These are phyloP conservation scores for Scelioninae gen. 1 DNA, from an alignment of 2,888 invertebrate genomes.

Conservation along the genomic window DNA sequence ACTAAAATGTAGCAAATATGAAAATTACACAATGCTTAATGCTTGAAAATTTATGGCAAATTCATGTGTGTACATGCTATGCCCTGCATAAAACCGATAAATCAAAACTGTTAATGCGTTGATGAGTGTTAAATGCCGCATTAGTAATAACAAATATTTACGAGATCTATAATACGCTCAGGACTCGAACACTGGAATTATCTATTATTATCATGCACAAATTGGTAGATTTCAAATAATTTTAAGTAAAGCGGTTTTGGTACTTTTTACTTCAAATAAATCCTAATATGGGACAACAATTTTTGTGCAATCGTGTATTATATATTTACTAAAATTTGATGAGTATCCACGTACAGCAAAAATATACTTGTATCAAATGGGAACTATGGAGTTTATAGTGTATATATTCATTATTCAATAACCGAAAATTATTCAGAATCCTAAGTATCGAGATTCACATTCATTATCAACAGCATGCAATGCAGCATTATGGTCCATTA, in stretches of 20 bases:
- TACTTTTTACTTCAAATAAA: too few relatives aligned
- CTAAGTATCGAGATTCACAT: constrained; percentile 50
- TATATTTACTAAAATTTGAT: not conserved
- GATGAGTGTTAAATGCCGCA: constrained; percentile 51
- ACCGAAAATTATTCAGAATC: constrained; percentile 43
- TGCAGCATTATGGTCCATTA: constrained; percentile 42
- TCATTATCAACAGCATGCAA: constrained; percentile 40
- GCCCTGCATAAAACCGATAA: constrained; percentile 41
- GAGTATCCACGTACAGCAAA: not conserved
- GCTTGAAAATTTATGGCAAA: constrained; percentile 52
- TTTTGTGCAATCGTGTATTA: not conserved
- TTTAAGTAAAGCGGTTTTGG: too few relatives aligned
- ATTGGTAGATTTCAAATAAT: too few relatives aligned
- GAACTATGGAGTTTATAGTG: constrained; percentile 18
- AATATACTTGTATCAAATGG: constrained; percentile 13
- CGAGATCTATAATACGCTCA: constrained; percentile 38
- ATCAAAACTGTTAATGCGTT: constrained; percentile 52
- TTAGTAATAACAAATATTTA: constrained; percentile 52
- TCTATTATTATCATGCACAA: not conserved
- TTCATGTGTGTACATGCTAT: constrained; percentile 49
- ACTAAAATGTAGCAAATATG: too few relatives aligned
- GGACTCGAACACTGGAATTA: not conserved
- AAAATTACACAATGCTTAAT: too few relatives aligned
- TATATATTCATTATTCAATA: constrained; percentile 13
- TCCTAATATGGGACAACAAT: too few relatives aligned